Evolutionary conservation across 2,113 vertebrate genomes (phyloP).

Genomic region (Brienomyrus brachyistius): DNA sequence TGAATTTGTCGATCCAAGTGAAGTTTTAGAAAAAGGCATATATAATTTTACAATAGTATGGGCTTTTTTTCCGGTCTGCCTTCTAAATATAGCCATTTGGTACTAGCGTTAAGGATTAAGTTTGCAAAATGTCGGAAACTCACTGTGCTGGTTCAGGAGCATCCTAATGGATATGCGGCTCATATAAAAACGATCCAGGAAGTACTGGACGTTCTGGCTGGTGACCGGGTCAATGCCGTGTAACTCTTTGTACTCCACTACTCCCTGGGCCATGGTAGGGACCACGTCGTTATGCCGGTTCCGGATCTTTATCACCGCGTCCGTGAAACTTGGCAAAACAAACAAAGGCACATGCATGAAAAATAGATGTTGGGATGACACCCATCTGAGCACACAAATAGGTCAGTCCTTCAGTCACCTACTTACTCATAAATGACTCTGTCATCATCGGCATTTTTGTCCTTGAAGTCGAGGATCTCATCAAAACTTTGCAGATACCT

Average conservation of each 20-base stretch:
- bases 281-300: constrained; percentile 97
- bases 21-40: neutral
- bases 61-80: neutral
- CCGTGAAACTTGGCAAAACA: constrained; percentile 76
- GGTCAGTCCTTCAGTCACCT: neutral
- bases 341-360: neutral
- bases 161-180: constrained; percentile 97
- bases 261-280: constrained; percentile 95
- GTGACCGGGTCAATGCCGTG: constrained; percentile 89
- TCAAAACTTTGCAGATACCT: constrained; percentile 92
- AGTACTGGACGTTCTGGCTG: constrained; percentile 96
- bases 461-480: constrained; percentile 87
- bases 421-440: constrained; percentile 73
- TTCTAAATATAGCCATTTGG: neutral
- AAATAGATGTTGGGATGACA: neutral
- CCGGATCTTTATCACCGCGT: constrained; percentile 84
- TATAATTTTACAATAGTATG: neutral
- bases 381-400: neutral
- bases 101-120: neutral
- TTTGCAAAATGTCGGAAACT: constrained; percentile 42
- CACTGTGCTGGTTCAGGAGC: constrained; percentile 98
- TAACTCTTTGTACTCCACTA: constrained; percentile 88
- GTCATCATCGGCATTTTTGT: constrained; percentile 76
- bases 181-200: constrained; percentile 97
- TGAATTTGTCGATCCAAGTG: neutral